Evolutionary conservation across 1,140 invertebrate genomes (phyloP).

Genomic region (Dendrolimus punctatus): DNA sequence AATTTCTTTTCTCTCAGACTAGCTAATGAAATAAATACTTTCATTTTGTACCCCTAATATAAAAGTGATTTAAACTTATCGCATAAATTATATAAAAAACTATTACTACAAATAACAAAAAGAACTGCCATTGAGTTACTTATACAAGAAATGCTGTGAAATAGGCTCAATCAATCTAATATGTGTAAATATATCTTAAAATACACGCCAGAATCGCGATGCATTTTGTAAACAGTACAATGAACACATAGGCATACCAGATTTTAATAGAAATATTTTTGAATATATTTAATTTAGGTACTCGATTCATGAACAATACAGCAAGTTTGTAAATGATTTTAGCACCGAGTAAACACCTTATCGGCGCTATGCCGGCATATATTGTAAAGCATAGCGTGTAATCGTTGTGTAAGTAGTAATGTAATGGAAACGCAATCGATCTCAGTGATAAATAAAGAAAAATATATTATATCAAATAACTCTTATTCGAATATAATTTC

Average conservation of each 20-base stretch:
- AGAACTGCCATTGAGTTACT: conserved; percentile 12
- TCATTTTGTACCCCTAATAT: conserved; percentile 32
- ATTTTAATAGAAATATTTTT: conserved; percentile 3
- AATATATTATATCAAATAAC: too few species aligned
- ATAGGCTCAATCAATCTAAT: conserved; percentile 5
- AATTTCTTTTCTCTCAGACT: conserved; percentile 23
- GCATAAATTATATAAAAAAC: conserved; percentile 32
- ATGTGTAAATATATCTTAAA: conserved; percentile 14
- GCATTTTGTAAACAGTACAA: conserved; percentile 16
- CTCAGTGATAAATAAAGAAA: too few species aligned
- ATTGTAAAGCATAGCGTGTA: conserved; percentile 36
- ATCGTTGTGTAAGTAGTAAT: conserved; percentile 24
- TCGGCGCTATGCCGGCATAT: conserved; percentile 25
- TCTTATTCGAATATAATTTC: too few species aligned
- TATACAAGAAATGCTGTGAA: conserved; percentile 9
- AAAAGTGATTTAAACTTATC: conserved; percentile 26
- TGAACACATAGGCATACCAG: conserved; percentile 8
- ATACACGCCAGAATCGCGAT: conserved; percentile 16
- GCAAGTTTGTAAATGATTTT: conserved; percentile 37
- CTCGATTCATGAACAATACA: conserved; percentile 16
- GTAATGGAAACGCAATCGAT: not conserved
- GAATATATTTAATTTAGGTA: not conserved
- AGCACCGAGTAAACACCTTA: conserved; percentile 58
- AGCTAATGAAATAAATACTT: conserved; percentile 38
- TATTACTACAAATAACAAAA: conserved; percentile 23